Evolutionary conservation across 1,140 invertebrate species (phyloP), one percentile per base, ranked within the genome.

Genomic region (Drosophila sp.): DNA sequence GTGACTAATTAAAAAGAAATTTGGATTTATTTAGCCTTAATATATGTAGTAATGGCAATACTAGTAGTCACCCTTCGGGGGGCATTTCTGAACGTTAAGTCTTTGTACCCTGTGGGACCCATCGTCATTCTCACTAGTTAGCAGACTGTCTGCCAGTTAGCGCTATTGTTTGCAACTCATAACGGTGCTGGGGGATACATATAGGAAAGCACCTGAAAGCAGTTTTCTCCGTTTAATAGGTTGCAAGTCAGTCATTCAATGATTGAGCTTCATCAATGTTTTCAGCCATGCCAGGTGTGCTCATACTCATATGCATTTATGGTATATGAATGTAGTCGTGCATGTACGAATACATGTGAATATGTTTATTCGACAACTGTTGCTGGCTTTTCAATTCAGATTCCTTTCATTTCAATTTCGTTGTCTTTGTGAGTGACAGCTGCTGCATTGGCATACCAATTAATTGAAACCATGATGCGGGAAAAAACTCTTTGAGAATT

Each of bases 361-460:
- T 43, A 57, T 74, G 69, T 67, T 41, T 64, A 66, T 73, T 51
- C 54, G 53, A 84, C 56, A 78, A 78, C 66, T 80, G 80, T 80
- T 78, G 58, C 63, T 73, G 65, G 82, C 82, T 86, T 81, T 86
- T 86, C 82, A 86, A 86, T 87, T 87, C 13, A 69, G 76, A 76
- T 84, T 84, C 72, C 79, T 80, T 83, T 80, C 76, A 84, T 70
- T 76, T 58, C 72, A 62, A 69, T 76, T 80, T 72, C 71, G 25
- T 72, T 80, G 66, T 64, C 76, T 48, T 70, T 76, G 62, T 76
- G 57, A 78, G 64, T 50, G 67, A 58, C 71, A 64, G 56, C 50
- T 59, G 46, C 71, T 40, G 36, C 73, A 62, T 38, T 21, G 59
- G 41, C 48, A 27, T 32, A 62, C 38, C 25, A 8, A 29, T 38